Evolutionary conservation across 2,888 invertebrate genomes (phyloP), one percentile per base, ranked within the genome.

Genomic region (Arge pagana): DNA sequence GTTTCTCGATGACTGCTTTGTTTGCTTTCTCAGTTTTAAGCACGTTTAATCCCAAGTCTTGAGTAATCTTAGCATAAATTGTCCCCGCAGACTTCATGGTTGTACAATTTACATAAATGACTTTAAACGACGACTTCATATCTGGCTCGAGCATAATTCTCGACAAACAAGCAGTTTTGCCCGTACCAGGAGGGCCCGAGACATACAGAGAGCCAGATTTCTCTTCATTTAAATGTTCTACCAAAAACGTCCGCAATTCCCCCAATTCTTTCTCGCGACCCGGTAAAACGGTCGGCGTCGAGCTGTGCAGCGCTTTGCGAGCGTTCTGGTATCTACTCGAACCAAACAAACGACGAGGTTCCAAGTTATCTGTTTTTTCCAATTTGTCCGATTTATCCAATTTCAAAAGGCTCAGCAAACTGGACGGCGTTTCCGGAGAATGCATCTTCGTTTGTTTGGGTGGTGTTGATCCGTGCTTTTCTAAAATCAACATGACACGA

Each of bases 131-230:
- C 52, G 79, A 72, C 59, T 75, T 71, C 68, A 89, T 86, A 77
- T 87, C 81, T 10, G 86, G 77, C 37, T 85, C 79, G 28, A 85
- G 79, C 50, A 95, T 77, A 51, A 93, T 84, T 58, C 88, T 83
- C 0, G 86, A 86, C 13, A 97, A 79, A 54, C 90, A 88, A 0
- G 95, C 96, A 0, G 96, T 96, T 80, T 97, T 97, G 1, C 96
- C 98, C 1, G 98, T 98, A 4, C 98, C 99, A 0, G 98, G 98
- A 18, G 95, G 93, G 1, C 98, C 98, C 30, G 96, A 96, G 33
- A 99, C 85, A 74, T 98, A 99, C 48, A 98, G 71, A 13, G 94
- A 92, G 1, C 88, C 90, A 0, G 95, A 88, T 24, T 80, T 80
- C 59, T 83, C 79, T 1, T 81, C 79, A 3, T 83, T 72, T 50